These are phyloP conservation scores for Tylochromis polylepis DNA, from an alignment of 2,113 vertebrate genomes.

Conservation along the genomic window DNA sequence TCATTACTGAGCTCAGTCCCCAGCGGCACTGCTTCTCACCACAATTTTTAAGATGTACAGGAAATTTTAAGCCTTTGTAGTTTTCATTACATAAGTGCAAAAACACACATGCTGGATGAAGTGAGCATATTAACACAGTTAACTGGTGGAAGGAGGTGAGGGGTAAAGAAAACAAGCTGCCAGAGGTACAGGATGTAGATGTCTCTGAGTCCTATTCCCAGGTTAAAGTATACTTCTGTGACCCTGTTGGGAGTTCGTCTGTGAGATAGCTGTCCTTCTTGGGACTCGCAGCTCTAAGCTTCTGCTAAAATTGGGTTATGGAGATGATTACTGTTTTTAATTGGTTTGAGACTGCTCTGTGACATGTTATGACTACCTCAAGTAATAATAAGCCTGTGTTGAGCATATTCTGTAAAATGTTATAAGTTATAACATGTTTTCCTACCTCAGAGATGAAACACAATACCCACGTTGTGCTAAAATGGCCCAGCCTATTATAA, in stretches of 20 bases:
- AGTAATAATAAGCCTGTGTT: conserved; percentile 30
- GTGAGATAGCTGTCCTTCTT: neutral
- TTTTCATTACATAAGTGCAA: neutral
- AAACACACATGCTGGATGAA: neutral
- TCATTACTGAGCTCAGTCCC: conserved; percentile 46
- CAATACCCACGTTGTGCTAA: conserved; percentile 1
- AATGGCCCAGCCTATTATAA: neutral
- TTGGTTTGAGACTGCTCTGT: conserved; percentile 12
- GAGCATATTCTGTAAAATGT: neutral
- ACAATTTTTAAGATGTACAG: conserved; percentile 25
- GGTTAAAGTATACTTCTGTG: conserved; percentile 32
- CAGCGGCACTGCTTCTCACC: conserved; percentile 3
- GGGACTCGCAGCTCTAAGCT: conserved; percentile 15
- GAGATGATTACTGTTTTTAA: conserved; percentile 49
- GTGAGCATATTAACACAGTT: conserved; percentile 3
- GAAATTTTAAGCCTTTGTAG: conserved; percentile 17
- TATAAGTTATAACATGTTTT: conserved; percentile 20
- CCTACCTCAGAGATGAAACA: conserved; percentile 19
- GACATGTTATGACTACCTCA: conserved; percentile 56
- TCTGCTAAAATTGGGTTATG: conserved; percentile 47
- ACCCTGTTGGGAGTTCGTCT: neutral
- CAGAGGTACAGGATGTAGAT: conserved; percentile 1
- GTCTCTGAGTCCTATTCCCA: conserved; percentile 22
- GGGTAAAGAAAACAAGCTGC: conserved; percentile 14
- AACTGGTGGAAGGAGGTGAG: neutral